Evolutionary conservation across 2,888 invertebrate species (phyloP).

Genomic region (Vesta saturnalis): DNA sequence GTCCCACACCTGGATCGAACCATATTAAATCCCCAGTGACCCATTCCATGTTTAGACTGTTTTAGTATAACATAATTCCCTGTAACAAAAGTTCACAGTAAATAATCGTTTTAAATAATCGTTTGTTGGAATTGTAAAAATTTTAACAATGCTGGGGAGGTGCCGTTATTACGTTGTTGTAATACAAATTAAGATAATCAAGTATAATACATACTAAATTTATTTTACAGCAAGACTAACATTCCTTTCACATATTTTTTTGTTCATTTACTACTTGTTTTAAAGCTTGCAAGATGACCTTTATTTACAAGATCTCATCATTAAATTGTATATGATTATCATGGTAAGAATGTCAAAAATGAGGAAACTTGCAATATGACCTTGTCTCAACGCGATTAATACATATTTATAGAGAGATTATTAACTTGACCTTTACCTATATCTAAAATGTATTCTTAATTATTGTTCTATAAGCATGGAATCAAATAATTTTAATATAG

Average conservation of each 20-base stretch:
- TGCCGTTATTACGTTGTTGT: neutral
- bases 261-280: neutral
- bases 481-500: too few species aligned
- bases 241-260: neutral
- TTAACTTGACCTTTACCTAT: conserved; percentile 4
- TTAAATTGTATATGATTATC: neutral
- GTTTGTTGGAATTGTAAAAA: neutral
- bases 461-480: neutral
- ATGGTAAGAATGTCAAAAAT: neutral
- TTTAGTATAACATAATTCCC: neutral
- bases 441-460: neutral
- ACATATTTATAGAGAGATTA: neutral
- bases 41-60: conserved; percentile 67
- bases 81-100: neutral
- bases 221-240: conserved; percentile 6
- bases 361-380: neutral
- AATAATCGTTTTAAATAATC: neutral
- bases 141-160: neutral
- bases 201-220: neutral
- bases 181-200: neutral
- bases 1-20: conserved; percentile 92
- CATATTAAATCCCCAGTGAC: conserved; percentile 88
- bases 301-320: neutral
- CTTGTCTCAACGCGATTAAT: neutral
- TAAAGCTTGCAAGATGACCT: too few species aligned